Evolutionary conservation across 2,113 vertebrate genomes (phyloP).

Genomic region (Phoenicopterus ruber): DNA sequence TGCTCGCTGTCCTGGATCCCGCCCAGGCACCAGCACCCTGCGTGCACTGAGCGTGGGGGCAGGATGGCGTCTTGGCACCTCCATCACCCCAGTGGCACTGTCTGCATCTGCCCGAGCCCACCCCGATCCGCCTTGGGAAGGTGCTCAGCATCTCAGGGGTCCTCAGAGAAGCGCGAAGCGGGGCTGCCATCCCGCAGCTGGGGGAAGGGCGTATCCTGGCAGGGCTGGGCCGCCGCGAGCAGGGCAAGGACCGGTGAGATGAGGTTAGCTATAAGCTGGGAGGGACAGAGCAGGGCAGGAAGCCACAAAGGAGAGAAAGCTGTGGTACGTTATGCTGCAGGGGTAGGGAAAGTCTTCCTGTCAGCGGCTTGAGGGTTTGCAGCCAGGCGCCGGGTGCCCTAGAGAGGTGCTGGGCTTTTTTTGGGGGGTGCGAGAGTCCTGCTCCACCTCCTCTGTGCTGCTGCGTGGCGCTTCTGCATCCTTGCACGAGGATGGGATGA

Average conservation of each 20-base stretch:
- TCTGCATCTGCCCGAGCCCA: neutral
- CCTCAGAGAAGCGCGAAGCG: neutral
- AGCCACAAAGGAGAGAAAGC: neutral
- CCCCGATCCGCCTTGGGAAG: neutral
- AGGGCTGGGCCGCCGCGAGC: neutral
- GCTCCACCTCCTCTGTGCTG: neutral
- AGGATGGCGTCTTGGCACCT: neutral
- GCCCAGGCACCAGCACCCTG: neutral
- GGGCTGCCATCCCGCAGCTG: neutral
- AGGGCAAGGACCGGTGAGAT: neutral
- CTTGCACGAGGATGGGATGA: neutral
- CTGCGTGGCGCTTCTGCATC: neutral
- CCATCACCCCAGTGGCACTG: neutral
- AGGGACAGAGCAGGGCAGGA: neutral
- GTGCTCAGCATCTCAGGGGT: neutral
- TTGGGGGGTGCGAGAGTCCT: neutral
- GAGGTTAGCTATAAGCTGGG: neutral
- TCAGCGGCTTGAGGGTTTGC: neutral
- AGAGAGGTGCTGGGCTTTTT: neutral
- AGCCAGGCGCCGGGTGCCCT: neutral
- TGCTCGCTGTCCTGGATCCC: neutral
- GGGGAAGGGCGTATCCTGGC: neutral
- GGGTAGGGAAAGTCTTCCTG: neutral
- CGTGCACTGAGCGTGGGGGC: accelerated
- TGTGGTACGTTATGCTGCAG: neutral